A percentile compares a stretch with the other conserved stretches of the same genome.
phyloP scores from a whole-genome alignment of 1,140 invertebrate species.

The Zaprionus kolodkinae region DNA sequence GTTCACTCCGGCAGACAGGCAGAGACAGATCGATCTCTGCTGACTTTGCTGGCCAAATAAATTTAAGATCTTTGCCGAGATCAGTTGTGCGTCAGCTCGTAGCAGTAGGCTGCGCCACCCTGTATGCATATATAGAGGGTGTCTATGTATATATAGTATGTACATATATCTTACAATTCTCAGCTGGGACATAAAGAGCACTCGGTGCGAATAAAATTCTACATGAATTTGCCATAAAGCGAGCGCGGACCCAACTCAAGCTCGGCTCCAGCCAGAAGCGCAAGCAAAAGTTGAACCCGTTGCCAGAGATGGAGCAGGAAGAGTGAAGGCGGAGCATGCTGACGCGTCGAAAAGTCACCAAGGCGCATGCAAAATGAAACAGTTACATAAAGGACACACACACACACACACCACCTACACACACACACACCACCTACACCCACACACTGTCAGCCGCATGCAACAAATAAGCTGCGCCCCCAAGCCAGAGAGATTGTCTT shows the following conservation, averaged over 20 bases:
- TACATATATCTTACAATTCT: neutral
- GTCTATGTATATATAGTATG: too few relatives aligned
- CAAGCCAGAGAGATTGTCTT: constrained; percentile 51
- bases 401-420: neutral
- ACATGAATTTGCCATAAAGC: constrained; percentile 31
- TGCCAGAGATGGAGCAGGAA: neutral
- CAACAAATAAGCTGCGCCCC: constrained; percentile 64
- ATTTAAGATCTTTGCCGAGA: too few relatives aligned
- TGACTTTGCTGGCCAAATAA: too few relatives aligned
- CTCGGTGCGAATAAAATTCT: constrained; percentile 35
- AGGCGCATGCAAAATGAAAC: constrained; percentile 46
- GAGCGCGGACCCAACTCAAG: constrained; percentile 27
- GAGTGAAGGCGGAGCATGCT: neutral
- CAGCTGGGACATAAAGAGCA: constrained; percentile 26
- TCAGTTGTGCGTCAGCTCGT: too few relatives aligned
- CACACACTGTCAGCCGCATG: constrained; percentile 35
- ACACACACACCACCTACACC: neutral
- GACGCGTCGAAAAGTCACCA: constrained; percentile 43
- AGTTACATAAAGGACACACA: constrained; percentile 30
- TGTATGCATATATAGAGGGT: too few relatives aligned
- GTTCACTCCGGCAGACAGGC: too few relatives aligned
- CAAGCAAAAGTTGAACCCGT: constrained; percentile 18
- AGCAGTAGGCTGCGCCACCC: too few relatives aligned
- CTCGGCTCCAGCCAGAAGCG: constrained; percentile 16
- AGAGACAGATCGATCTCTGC: neutral